phyloP scores from a whole-genome alignment of 2,797 vertebrate species.

The Phoeniculus purpureus region DNA sequence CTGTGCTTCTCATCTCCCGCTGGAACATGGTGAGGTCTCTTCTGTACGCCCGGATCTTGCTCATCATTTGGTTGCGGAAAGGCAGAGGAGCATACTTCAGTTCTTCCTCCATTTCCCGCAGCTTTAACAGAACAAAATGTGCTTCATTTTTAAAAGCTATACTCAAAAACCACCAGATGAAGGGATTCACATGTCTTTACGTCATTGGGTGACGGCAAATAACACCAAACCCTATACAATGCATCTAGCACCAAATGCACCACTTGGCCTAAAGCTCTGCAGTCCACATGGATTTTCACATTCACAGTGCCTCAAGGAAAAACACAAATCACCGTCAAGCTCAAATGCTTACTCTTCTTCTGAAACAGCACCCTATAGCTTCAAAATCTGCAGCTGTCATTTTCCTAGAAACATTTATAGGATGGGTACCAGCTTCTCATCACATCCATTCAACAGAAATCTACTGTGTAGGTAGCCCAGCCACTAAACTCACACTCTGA shows the following conservation, averaged over 20 bases:
- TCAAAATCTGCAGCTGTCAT: not conserved
- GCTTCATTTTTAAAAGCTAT: not conserved
- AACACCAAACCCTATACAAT: not conserved
- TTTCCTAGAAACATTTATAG: not conserved
- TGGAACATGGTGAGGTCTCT: constrained; percentile 90
- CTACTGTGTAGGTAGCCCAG: not conserved
- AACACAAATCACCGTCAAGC: not conserved
- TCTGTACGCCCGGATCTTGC: constrained; percentile 87
- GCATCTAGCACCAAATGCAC: accelerated
- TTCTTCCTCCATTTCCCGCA: constrained; percentile 94
- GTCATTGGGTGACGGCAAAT: not conserved
- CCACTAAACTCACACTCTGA: not conserved
- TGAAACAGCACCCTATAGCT: not conserved
- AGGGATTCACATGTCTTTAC: not conserved
- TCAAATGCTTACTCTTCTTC: not conserved
- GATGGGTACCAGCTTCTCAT: not conserved
- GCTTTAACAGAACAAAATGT: constrained; percentile 70
- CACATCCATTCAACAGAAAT: not conserved
- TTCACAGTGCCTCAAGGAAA: not conserved
- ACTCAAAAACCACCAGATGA: not conserved
- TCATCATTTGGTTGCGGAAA: constrained; percentile 89
- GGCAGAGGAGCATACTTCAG: constrained; percentile 85
- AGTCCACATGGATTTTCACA: not conserved
- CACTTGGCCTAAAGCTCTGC: not conserved
- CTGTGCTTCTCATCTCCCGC: constrained; percentile 85